These are phyloP conservation scores for Drosophila nebulosa DNA, from an alignment of 1,140 invertebrate species.

Conservation along the genomic window DNA sequence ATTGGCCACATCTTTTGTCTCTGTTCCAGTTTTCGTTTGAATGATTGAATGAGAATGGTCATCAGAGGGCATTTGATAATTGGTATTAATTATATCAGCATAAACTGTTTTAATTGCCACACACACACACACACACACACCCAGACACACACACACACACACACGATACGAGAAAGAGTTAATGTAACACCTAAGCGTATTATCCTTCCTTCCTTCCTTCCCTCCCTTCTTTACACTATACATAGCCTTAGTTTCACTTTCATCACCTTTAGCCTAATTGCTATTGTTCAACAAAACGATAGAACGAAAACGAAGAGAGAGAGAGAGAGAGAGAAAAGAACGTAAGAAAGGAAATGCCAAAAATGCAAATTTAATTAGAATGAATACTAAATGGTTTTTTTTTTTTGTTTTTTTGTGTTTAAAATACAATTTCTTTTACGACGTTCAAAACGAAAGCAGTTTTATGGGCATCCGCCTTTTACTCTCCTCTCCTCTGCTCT, in stretches of 20 bases:
- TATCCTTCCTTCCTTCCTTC: neutral
- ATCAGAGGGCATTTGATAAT: conserved; percentile 50
- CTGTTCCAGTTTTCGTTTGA: neutral
- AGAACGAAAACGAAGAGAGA: neutral
- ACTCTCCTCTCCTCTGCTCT: neutral
- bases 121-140: neutral
- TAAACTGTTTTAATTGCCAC: conserved; percentile 30
- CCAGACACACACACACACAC: neutral
- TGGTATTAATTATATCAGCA: conserved; percentile 58
- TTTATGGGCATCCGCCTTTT: neutral
- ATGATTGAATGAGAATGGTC: neutral
- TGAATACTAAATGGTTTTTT: conserved; percentile 39
- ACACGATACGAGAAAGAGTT: neutral
- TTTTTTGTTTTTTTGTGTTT: too few species aligned
- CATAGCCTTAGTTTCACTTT: neutral
- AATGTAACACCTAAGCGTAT: neutral
- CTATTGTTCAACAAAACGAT: conserved; percentile 17
- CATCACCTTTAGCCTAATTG: conserved; percentile 26
- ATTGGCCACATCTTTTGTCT: conserved; percentile 50
- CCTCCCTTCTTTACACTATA: neutral
- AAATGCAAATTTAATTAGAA: conserved; percentile 54
- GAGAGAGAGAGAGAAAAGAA: neutral
- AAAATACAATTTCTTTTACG: conserved; percentile 44
- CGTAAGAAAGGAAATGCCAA: neutral
- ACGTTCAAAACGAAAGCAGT: conserved; percentile 31